A percentile compares a stretch with the other conserved stretches of the same genome.
phyloP scores from a whole-genome alignment of 2,888 invertebrate species.

The Caenorhabditis wallacei region DNA sequence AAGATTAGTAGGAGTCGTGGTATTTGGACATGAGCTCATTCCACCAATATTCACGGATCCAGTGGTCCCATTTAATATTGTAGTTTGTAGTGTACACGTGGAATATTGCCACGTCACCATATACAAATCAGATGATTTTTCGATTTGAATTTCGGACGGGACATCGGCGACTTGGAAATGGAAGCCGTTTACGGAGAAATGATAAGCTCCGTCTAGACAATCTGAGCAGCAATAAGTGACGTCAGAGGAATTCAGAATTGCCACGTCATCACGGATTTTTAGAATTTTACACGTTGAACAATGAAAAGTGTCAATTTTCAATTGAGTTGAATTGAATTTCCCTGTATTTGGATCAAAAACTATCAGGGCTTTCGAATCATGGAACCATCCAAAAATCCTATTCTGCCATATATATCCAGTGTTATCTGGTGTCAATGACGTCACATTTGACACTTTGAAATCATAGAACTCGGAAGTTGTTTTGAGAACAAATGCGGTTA shows the following conservation, averaged over 20 bases:
- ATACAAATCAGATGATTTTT: conserved; percentile 16
- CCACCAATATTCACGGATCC: conserved; percentile 24
- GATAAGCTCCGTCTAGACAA: conserved; percentile 12
- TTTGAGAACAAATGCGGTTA: conserved; percentile 30
- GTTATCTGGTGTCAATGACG: conserved; percentile 18
- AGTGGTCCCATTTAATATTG: conserved; percentile 37
- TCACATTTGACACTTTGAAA: conserved; percentile 31
- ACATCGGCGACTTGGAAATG: conserved; percentile 15
- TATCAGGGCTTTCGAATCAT: conserved; percentile 1
- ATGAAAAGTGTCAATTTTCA: neutral
- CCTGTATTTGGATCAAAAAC: conserved; percentile 2
- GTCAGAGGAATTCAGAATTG: neutral
- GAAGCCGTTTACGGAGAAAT: conserved; percentile 31
- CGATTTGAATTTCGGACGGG: conserved; percentile 44
- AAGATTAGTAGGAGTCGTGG: neutral
- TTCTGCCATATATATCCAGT: conserved; percentile 14
- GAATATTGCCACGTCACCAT: conserved; percentile 25
- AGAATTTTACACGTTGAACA: conserved; percentile 31
- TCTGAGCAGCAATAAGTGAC: conserved; percentile 42
- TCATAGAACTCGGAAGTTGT: conserved; percentile 48
- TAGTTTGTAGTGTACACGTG: conserved; percentile 48
- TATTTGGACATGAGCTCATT: conserved; percentile 10
- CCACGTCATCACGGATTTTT: conserved; percentile 5
- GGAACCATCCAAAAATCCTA: conserved; percentile 32
- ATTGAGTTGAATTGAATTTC: neutral